These are phyloP conservation scores for Amphiura filiformis DNA, from an alignment of 35 echinoderm and acorn worm genomes.

Conservation along the genomic window DNA sequence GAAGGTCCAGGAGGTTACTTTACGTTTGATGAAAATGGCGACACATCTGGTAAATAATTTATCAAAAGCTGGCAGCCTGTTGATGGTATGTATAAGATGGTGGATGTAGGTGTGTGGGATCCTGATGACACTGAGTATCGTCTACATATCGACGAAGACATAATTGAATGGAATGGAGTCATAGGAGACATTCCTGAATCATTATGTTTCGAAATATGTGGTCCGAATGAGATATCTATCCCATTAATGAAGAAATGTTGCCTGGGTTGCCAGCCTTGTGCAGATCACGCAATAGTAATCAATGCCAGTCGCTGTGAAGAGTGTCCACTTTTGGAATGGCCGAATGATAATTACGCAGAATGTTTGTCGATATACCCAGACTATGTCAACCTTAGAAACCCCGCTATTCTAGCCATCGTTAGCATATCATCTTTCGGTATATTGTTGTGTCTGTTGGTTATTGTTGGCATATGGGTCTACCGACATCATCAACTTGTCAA, in stretches of 20 bases:
- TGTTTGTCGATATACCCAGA: not conserved
- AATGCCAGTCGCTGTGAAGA: not conserved
- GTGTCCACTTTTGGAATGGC: not conserved
- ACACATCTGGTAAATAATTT: conserved; percentile 24
- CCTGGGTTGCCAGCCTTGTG: conserved; percentile 13
- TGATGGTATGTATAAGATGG: not conserved
- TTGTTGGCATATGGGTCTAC: not conserved
- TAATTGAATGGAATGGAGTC: not conserved
- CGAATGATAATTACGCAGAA: not conserved
- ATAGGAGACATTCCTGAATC: not conserved
- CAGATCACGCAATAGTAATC: not conserved
- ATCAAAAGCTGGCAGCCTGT: conserved; percentile 31
- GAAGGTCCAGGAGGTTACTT: conserved; percentile 27
- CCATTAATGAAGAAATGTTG: conserved; percentile 23
- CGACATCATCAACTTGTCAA: conserved; percentile 25
- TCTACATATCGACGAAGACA: not conserved
- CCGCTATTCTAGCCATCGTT: not conserved
- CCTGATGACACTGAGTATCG: not conserved
- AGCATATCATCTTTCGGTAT: not conserved
- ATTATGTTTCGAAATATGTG: conserved; percentile 14
- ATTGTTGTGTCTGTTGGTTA: not conserved
- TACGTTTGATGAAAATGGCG: conserved; percentile 31
- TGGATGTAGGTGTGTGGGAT: not conserved
- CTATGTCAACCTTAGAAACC: not conserved
- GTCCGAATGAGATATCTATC: not conserved